These are phyloP conservation scores for Drosophila lacteicornis DNA, from an alignment of 1,140 invertebrate genomes.

Conservation along the genomic window DNA sequence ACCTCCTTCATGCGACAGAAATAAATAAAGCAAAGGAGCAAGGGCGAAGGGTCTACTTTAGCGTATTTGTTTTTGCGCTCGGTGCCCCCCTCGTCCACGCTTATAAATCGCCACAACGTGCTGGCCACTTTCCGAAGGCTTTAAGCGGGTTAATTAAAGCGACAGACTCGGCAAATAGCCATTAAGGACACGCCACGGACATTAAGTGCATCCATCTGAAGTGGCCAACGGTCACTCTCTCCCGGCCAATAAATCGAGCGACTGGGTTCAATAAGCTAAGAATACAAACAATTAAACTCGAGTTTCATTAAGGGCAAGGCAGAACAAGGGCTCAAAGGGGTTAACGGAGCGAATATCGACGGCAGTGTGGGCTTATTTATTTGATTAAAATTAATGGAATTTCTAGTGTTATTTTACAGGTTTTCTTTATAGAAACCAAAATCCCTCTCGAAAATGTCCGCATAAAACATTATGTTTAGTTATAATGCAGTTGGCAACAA, in stretches of 20 bases:
- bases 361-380: too few relatives aligned
- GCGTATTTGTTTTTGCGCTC: constrained; percentile 57
- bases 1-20: constrained; percentile 43
- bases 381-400: neutral
- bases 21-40: constrained; percentile 36
- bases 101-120: constrained; percentile 63
- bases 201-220: constrained; percentile 52
- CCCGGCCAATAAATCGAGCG: constrained; percentile 32
- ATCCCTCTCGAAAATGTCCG: neutral
- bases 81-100: constrained; percentile 28
- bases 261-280: constrained; percentile 70
- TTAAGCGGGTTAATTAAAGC: constrained; percentile 75
- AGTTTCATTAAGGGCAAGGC: constrained; percentile 28
- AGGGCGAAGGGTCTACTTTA: constrained; percentile 65
- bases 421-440: neutral
- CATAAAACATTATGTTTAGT: constrained; percentile 8
- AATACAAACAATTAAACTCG: constrained; percentile 74
- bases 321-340: constrained; percentile 5
- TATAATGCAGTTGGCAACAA: constrained; percentile 4
- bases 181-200: constrained; percentile 69
- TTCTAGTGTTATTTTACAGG: neutral
- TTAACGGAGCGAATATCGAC: neutral
- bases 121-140: constrained; percentile 36
- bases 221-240: constrained; percentile 36
- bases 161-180: constrained; percentile 53